Conservation (phyloP, 2,113 vertebrate genomes). For the Pteropus alecto region DNA sequence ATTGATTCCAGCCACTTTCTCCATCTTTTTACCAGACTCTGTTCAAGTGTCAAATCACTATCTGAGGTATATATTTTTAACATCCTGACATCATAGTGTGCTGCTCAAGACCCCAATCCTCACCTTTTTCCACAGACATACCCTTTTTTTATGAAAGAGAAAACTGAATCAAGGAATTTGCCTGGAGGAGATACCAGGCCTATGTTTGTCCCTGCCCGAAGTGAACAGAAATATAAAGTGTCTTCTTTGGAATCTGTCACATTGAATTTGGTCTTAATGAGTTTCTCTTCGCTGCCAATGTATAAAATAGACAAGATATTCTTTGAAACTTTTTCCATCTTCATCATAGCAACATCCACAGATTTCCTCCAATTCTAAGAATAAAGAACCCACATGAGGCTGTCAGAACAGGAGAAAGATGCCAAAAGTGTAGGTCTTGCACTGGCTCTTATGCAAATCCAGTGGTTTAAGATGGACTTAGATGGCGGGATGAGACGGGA, state of each 20-base stretch:
- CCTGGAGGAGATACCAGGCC: not conserved
- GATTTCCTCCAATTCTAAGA: not conserved
- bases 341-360: not conserved
- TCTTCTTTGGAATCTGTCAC: not conserved
- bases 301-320: not conserved
- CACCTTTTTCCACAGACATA: conserved; percentile 5
- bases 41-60: conserved; percentile 42
- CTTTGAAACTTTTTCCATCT: not conserved
- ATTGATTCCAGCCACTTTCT: conserved; percentile 23
- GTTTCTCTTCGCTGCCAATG: not conserved
- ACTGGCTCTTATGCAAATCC: not conserved
- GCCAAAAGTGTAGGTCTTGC: not conserved
- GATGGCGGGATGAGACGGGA: not conserved
- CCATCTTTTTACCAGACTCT: conserved; percentile 2
- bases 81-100: not conserved
- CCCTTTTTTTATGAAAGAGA: conserved; percentile 23
- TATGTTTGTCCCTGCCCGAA: not conserved
- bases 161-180: conserved; percentile 49
- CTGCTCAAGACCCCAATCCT: not conserved
- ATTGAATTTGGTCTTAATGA: conserved; percentile 37
- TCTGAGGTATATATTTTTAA: conserved; percentile 48
- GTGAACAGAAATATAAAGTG: not conserved
- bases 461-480: not conserved
- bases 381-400: not conserved
- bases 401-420: not conserved